Base-by-base conservation (phyloP, 1,140 invertebrate species). In the Dinoponera quadriceps region DNA sequence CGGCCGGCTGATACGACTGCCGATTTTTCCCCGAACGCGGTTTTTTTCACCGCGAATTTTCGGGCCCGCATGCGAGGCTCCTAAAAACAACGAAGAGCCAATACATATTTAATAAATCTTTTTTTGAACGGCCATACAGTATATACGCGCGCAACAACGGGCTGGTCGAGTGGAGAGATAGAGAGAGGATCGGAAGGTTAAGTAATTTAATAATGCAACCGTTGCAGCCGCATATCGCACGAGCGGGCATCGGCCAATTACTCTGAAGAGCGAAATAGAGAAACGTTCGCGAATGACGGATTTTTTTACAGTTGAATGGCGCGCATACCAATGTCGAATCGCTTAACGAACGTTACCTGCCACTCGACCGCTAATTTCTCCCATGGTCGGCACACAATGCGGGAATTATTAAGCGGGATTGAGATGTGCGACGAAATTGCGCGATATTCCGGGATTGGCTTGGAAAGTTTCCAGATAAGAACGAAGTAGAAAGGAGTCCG, bases 171-270 rank as follows among this genome's bases (percentile, higher is more conserved):
- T 62, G 77, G 74, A 84, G 86, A 7, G 38, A 44, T 9, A 44
- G 62, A 49, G 69, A 57, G 74, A 84, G 86, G 74, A 89, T 89
- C 73, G 44, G 27, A 80, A 68, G 65, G 33, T 48, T 71, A 80
- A 33, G 22, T 69, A 71, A 80, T 80, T 80, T 59, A 80, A 80
- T 80, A 59, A 69, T 71, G 27, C 18, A 29, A 54, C n/a, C 48
- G 65, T 80, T 80, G 57, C 33, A 18, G 49, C 66, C 63, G 33
- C 54, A 22, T 44, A 55, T 18, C 51, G 63, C 69, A 27, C 63
- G 75, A 29, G 63, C 75, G 75, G 29, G 65, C 75, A 80, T 80
- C 33, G 9, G 75, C 65, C 75, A 80, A 80, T 80, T 80, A 80
- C 44, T 48, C 51, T 71, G 51, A 57, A 80, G 65, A 71, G 65